Evolutionary conservation across 1,140 invertebrate species (phyloP), one percentile per base, ranked within the genome.

Genomic region (Aphidius gifuensis): DNA sequence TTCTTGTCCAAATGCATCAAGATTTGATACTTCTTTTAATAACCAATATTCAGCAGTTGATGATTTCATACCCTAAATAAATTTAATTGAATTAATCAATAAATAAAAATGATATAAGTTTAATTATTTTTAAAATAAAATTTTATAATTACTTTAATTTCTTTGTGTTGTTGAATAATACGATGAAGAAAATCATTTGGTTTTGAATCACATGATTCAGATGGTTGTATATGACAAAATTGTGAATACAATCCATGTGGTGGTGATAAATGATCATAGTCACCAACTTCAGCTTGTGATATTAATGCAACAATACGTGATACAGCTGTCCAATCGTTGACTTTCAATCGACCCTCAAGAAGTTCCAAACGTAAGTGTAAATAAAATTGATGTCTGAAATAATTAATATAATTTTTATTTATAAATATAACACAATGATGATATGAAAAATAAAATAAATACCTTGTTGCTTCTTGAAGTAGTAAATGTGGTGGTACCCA

Each of bases 401-500:
- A 66, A 72, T 11, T 44, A 58, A 48, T 42, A 38, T 45, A 60
- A 60, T 44, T 48, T 8, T 44, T 44, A 44, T 11, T 11, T 44
- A 11, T 7, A 44, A 44, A 44, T 16, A 21, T 4, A 47, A 55
- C 47, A 61, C 9, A 40, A 55, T 63, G 51, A 58, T 60, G 51
- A 32, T 50, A 11, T 51, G 40, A 21, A 49, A 39, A 56, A 39
- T 53, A 42, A 23, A 32, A 61, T 23, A 49, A 47, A 77, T 81
- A 89, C 87, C 90, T 86, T 21, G 91, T 93, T 11, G 87, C 86
- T 72, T 92, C 90, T 78, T 93, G 91, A 48, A 92, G 85, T 55
- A 96, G 83, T 61, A 88, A 84, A 81, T 94, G 92, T 9, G 92
- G 92, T 3, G 91, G 90, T 46, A 95, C 92, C 90, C 91, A 94